Conservation (phyloP, 2,797 vertebrate species). For the Phoebastria nigripes region DNA sequence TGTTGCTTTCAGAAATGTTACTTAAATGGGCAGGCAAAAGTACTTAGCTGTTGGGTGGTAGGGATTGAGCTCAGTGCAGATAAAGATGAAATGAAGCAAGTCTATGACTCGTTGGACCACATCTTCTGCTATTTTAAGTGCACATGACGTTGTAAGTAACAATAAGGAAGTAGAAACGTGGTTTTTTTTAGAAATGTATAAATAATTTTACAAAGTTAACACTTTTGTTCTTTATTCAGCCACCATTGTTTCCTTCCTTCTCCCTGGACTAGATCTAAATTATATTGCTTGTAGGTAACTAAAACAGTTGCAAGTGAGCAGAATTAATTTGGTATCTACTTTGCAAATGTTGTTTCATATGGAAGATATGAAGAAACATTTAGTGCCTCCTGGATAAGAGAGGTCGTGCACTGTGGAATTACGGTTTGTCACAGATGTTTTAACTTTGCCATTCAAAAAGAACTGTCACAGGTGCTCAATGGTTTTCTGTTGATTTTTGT, state of each 20-base stretch:
- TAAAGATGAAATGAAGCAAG: background rate
- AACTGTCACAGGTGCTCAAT: background rate
- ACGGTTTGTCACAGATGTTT: rapidly evolving
- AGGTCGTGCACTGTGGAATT: background rate
- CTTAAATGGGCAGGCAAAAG: background rate
- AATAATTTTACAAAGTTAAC: background rate
- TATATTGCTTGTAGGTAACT: background rate
- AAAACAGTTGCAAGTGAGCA: background rate
- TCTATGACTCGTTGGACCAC: background rate
- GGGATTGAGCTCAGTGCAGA: background rate
- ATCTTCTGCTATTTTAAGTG: background rate
- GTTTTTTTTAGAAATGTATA: background rate
- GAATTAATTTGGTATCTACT: background rate
- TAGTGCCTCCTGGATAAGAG: background rate
- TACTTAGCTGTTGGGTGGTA: background rate
- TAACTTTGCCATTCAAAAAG: background rate
- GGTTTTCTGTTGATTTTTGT: background rate
- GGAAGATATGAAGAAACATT: background rate
- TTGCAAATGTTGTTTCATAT: background rate
- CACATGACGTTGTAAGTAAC: background rate
- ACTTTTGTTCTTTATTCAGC: background rate
- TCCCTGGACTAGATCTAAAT: background rate
- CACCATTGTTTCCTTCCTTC: background rate
- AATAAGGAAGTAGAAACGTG: background rate
- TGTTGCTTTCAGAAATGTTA: background rate